Evolutionary conservation across 2,113 vertebrate species (phyloP).

Genomic region (Macaca mulatta): DNA sequence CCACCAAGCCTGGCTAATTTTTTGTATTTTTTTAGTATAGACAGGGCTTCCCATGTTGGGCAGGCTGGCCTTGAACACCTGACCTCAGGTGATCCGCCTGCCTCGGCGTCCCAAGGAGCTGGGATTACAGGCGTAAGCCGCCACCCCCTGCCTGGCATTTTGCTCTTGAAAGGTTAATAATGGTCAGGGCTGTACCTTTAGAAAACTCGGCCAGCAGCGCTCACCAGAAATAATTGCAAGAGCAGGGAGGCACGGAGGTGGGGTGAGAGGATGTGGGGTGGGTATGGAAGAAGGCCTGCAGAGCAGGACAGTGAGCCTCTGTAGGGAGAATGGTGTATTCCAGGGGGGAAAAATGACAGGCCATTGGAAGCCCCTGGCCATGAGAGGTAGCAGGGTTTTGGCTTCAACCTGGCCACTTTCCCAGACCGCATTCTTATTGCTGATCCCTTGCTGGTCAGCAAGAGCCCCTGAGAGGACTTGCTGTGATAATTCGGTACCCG

Average conservation of each 20-base stretch:
- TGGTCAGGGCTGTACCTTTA: conserved; percentile 32
- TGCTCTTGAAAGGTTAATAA: conserved; percentile 74
- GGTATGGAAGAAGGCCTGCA: not conserved
- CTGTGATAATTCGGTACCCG: conserved; percentile 75
- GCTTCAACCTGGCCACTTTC: conserved; percentile 65
- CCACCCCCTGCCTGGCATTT: conserved; percentile 17
- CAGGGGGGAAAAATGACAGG: too few relatives aligned
- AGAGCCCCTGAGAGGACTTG: conserved; percentile 75
- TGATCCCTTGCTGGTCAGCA: conserved; percentile 76
- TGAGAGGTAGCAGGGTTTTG: not conserved
- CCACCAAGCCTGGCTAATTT: too few relatives aligned
- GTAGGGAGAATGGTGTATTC: conserved; percentile 15
- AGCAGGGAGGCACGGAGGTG: not conserved
- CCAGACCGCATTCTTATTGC: conserved; percentile 69
- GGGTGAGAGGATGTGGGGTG: not conserved
- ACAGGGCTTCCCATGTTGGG: too few relatives aligned
- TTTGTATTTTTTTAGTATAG: too few relatives aligned
- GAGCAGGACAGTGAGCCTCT: not conserved
- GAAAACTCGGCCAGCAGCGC: conserved; percentile 8
- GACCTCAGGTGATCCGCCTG: too few relatives aligned
- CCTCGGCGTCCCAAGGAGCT: too few relatives aligned
- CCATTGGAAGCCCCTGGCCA: not conserved
- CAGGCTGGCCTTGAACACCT: too few relatives aligned
- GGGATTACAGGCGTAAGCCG: too few relatives aligned
- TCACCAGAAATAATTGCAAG: conserved; percentile 23